A percentile compares a stretch with the other conserved stretches of the same genome.
Conservation (phyloP, 2,797 vertebrate genomes). For the Tympanoctomys barrerae region DNA sequence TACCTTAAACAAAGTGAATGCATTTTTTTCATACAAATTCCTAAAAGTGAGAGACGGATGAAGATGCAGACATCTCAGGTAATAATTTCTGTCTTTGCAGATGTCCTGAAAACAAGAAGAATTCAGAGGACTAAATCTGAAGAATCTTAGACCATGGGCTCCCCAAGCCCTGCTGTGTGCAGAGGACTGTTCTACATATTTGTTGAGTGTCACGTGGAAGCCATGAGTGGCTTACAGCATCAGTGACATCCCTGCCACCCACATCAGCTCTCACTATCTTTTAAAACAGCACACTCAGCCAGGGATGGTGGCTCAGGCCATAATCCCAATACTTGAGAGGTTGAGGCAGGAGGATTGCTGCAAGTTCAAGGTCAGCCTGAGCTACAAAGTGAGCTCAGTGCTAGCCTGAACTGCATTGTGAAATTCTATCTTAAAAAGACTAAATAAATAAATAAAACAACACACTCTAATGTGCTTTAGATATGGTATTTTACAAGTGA, state of each 20-base stretch:
- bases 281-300: not conserved
- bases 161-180: not conserved
- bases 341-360: too few species aligned
- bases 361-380: too few species aligned
- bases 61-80: not conserved
- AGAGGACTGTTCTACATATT: not conserved
- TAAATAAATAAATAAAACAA: not conserved
- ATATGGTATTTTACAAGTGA: not conserved
- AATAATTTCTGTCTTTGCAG: not conserved
- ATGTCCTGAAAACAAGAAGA: rapidly evolving
- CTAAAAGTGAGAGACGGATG: not conserved
- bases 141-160: not conserved
- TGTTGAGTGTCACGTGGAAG: not conserved
- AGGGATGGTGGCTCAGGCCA: too few species aligned
- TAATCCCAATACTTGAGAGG: too few species aligned
- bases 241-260: not conserved
- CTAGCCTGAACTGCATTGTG: too few species aligned
- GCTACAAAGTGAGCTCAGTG: too few species aligned
- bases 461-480: not conserved
- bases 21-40: not conserved
- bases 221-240: not conserved
- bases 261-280: not conserved
- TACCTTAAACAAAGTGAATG: not conserved
- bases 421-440: too few species aligned
- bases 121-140: not conserved